phyloP scores from a whole-genome alignment of 30 jellyfish, hydroid and myxozoan genomes.

The Aurelia sp. region DNA sequence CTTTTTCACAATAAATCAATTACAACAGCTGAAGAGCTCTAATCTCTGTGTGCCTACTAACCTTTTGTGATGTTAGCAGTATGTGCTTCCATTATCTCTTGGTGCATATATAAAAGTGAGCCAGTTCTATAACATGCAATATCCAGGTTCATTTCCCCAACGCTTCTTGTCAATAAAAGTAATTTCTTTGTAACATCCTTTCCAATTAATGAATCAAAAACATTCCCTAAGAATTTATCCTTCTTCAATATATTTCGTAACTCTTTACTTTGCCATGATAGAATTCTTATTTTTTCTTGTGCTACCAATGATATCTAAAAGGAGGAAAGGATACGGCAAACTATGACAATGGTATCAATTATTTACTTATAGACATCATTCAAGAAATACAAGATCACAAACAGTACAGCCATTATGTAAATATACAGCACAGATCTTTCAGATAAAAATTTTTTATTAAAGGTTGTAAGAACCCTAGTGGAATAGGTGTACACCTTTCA shows the following conservation, averaged over 20 bases:
- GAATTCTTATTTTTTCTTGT: constrained; percentile 5
- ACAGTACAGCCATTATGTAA: too few relatives aligned
- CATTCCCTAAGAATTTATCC: constrained; percentile 62
- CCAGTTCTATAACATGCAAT: constrained; percentile 24
- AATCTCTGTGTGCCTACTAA: neutral
- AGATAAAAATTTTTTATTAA: too few relatives aligned
- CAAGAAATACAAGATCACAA: too few relatives aligned
- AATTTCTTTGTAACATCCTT: constrained; percentile 83
- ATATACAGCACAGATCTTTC: too few relatives aligned
- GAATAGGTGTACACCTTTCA: too few relatives aligned
- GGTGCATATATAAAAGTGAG: constrained; percentile 51
- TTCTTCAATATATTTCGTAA: constrained; percentile 48
- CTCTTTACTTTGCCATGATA: constrained; percentile 36
- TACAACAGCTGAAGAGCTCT: too few relatives aligned
- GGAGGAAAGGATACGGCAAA: too few relatives aligned
- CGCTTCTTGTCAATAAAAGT: constrained; percentile 7
- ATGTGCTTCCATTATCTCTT: neutral
- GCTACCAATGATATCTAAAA: constrained; percentile 57
- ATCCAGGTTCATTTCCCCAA: constrained; percentile 11
- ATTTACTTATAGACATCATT: too few relatives aligned
- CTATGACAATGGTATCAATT: too few relatives aligned
- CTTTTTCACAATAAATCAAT: too few relatives aligned
- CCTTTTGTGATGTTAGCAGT: neutral
- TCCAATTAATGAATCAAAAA: constrained; percentile 78
- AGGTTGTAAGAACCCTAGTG: too few relatives aligned